These are phyloP conservation scores for Cyanoderma ruficeps DNA, from an alignment of 2,113 vertebrate species.

Conservation along the genomic window DNA sequence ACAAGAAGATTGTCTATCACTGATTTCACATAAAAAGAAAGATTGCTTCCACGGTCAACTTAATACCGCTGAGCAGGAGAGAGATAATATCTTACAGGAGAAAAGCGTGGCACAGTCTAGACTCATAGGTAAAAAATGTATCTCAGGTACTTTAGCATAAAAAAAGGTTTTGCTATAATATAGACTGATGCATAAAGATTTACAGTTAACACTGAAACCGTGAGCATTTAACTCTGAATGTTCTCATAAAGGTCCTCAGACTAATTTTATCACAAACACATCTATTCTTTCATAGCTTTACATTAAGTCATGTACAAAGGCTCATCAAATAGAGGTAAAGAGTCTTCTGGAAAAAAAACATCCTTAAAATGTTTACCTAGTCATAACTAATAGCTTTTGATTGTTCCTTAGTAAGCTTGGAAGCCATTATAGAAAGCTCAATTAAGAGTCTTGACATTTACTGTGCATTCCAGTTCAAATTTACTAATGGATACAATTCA, in stretches of 20 bases:
- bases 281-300: conserved; percentile 68
- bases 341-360: conserved; percentile 54
- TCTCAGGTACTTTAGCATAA: neutral
- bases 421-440: conserved; percentile 73
- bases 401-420: conserved; percentile 75
- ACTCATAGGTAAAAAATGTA: neutral
- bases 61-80: neutral
- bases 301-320: conserved; percentile 61
- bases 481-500: conserved; percentile 74
- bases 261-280: conserved; percentile 57
- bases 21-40: neutral
- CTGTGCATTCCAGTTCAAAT: conserved; percentile 72
- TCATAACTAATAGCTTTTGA: conserved; percentile 79
- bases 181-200: neutral
- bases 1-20: neutral
- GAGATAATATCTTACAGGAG: neutral
- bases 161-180: neutral
- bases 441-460: conserved; percentile 81
- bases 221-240: neutral
- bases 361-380: conserved; percentile 78
- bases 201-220: neutral
- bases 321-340: conserved; percentile 73
- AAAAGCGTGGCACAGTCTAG: neutral
- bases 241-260: neutral
- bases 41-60: neutral